These are phyloP conservation scores for Chrysolina americana DNA, from an alignment of 2,888 invertebrate genomes.

Conservation along the genomic window DNA sequence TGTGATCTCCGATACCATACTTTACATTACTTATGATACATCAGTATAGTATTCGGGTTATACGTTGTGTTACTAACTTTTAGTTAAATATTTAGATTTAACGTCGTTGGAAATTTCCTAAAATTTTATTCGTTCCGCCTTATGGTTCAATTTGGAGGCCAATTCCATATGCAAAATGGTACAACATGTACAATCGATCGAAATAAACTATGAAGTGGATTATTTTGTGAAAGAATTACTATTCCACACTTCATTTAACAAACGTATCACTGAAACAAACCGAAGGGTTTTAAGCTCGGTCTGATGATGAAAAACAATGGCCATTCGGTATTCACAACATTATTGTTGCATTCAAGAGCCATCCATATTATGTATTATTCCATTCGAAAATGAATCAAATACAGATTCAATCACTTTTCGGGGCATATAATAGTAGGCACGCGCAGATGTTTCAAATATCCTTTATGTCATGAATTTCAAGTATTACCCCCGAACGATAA, in stretches of 20 bases:
- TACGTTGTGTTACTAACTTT: too few species aligned
- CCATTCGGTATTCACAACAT: conserved; percentile 2
- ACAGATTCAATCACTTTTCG: conserved; percentile 19
- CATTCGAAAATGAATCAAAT: conserved; percentile 3
- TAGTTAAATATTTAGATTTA: too few species aligned
- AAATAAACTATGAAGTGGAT: too few species aligned
- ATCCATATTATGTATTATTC: conserved; percentile 13
- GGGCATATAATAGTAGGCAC: background rate
- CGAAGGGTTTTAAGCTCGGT: background rate
- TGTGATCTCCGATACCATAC: too few species aligned
- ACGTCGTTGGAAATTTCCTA: too few species aligned
- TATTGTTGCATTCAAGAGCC: background rate
- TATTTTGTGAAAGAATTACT: background rate
- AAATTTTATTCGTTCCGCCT: too few species aligned
- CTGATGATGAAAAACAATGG: conserved; percentile 17
- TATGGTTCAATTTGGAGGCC: too few species aligned
- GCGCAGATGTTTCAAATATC: conserved; percentile 24
- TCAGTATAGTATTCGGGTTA: too few species aligned
- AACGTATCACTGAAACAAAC: conserved; percentile 1
- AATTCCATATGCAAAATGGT: too few species aligned
- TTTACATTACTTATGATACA: too few species aligned
- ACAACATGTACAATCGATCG: too few species aligned
- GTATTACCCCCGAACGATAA: background rate
- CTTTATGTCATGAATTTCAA: background rate
- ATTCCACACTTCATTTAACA: background rate